phyloP scores from a whole-genome alignment of 2,113 vertebrate species.

The Amazona vittata region DNA sequence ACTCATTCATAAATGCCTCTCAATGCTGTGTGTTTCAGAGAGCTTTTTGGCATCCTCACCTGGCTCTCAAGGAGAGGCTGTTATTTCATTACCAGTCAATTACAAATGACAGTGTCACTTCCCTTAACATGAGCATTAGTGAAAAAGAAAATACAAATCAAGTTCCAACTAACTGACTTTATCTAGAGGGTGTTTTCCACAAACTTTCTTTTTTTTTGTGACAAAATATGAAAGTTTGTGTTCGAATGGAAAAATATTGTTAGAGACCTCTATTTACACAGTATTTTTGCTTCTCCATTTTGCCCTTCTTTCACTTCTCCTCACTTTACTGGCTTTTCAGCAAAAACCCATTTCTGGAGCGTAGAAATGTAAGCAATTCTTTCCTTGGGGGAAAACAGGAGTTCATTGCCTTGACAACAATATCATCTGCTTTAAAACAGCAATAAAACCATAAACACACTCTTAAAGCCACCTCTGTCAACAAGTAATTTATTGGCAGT shows the following conservation, averaged over 20 bases:
- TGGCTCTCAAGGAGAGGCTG: neutral
- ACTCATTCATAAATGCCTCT: neutral
- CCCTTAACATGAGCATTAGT: neutral
- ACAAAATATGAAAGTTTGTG: neutral
- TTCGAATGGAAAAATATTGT: neutral
- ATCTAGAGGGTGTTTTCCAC: neutral
- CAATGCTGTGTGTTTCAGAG: neutral
- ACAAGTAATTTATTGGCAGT: neutral
- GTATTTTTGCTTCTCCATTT: neutral
- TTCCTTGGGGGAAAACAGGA: neutral
- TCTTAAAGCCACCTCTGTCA: slow-evolving; percentile 21
- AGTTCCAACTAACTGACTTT: neutral
- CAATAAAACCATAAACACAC: neutral
- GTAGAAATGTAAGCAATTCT: neutral
- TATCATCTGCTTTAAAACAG: slow-evolving; percentile 2
- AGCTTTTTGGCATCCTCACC: neutral
- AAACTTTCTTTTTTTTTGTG: neutral
- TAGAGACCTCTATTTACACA: neutral
- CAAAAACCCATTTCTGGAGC: neutral
- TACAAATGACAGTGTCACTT: neutral
- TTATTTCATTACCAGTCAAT: neutral
- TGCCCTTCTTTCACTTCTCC: neutral
- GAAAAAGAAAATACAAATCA: neutral
- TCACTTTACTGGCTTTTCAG: neutral
- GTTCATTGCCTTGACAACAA: neutral